Percentiles rank a stretch among this genome's conserved stretches.
Conservation (phyloP, 2,797 vertebrate genomes). For the Esox masquinongy region DNA sequence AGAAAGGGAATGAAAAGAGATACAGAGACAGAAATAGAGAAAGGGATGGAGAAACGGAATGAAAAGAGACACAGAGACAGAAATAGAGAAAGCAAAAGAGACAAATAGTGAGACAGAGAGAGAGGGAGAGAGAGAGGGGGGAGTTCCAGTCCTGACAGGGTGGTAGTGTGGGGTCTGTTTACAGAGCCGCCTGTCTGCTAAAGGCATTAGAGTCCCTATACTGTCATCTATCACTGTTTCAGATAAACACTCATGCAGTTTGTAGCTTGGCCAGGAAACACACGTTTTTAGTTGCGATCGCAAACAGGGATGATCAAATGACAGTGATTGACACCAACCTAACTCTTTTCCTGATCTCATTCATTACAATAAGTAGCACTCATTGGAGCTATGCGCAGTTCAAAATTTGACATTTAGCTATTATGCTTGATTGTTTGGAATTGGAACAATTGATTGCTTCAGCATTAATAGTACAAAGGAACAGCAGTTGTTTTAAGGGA, state of each 20-base stretch:
- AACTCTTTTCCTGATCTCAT: no score
- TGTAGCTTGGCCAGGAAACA: slow-evolving; percentile 10
- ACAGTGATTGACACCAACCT: no score
- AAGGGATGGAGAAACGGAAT: not conserved
- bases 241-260: slow-evolving; percentile 31
- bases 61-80: not conserved
- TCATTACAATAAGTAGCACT: no score
- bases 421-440: no score
- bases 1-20: not conserved
- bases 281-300: not conserved
- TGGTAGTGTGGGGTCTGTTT: slow-evolving; percentile 40
- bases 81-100: slow-evolving; percentile 3
- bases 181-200: slow-evolving; percentile 50
- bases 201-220: slow-evolving; percentile 57
- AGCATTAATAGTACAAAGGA: no score
- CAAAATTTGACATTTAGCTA: no score
- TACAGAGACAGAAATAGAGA: not conserved
- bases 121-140: slow-evolving; percentile 8
- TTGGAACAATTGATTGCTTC: no score
- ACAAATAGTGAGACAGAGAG: slow-evolving; percentile 10
- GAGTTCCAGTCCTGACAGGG: slow-evolving; percentile 33
- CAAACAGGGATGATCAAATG: no score
- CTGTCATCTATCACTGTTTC: slow-evolving; percentile 42
- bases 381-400: no score
- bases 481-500: no score